Conservation (phyloP, 2,113 vertebrate genomes). For the Cottus gobio region DNA sequence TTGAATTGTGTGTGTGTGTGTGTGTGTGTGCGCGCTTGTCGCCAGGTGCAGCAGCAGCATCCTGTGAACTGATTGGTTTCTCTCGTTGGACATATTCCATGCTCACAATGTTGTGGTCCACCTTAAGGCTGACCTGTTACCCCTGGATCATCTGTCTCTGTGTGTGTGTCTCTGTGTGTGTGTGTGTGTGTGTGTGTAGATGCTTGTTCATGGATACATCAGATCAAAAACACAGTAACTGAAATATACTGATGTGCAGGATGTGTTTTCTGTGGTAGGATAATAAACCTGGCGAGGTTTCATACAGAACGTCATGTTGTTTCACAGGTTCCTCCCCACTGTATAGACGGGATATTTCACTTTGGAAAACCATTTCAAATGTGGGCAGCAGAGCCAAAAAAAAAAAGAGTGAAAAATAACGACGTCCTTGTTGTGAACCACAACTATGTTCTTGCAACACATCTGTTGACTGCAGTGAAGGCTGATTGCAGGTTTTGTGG, state of each 20-base stretch:
- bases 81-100: slow-evolving; percentile 8
- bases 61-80: slow-evolving; percentile 31
- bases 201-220: slow-evolving; percentile 54
- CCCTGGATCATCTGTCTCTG: slow-evolving; percentile 30
- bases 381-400: background rate
- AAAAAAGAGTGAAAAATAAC: background rate
- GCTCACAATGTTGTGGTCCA: slow-evolving; percentile 19
- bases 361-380: slow-evolving; percentile 29
- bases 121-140: slow-evolving; percentile 52
- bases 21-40: slow-evolving; percentile 11
- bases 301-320: slow-evolving; percentile 30
- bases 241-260: slow-evolving; percentile 17
- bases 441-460: background rate
- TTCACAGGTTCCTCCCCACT: slow-evolving; percentile 26
- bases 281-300: slow-evolving; percentile 41
- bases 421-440: background rate
- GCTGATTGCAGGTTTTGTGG: slow-evolving; percentile 6
- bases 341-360: slow-evolving; percentile 38
- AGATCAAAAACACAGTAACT: slow-evolving; percentile 38
- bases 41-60: background rate
- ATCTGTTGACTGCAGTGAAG: slow-evolving; percentile 12
- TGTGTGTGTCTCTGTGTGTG: no score
- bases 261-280: slow-evolving; percentile 3
- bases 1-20: slow-evolving; percentile 24
- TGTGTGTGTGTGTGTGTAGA: background rate